Evolutionary conservation across 2,888 invertebrate species (phyloP).

Genomic region (Glyphotaelius pellucidus): DNA sequence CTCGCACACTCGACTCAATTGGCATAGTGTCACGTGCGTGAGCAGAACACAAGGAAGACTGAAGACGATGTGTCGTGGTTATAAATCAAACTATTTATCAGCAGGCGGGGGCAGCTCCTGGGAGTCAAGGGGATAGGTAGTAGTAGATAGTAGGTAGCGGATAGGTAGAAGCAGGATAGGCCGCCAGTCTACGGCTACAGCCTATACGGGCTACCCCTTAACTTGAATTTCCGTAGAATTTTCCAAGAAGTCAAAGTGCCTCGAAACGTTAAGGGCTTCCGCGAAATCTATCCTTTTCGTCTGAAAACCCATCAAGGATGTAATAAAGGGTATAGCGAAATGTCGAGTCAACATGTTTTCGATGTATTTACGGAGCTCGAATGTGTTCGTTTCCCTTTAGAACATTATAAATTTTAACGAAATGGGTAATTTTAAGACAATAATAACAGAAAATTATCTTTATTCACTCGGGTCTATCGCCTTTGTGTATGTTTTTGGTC

Average conservation of each 20-base stretch:
- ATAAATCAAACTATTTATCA: constrained; percentile 61
- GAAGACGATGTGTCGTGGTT: constrained; percentile 52
- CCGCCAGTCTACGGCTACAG: background rate
- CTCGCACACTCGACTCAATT: constrained; percentile 55
- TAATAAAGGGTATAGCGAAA: background rate
- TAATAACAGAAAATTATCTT: too few species aligned
- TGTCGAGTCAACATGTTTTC: background rate
- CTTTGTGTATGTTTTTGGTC: too few species aligned
- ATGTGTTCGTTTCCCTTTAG: background rate
- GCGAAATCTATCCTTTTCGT: background rate
- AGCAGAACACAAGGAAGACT: constrained; percentile 55
- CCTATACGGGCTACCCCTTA: background rate
- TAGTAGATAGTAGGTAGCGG: too few species aligned
- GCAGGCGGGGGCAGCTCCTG: constrained; percentile 8
- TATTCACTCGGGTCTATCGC: too few species aligned
- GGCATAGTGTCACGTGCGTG: constrained; percentile 58
- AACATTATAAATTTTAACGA: background rate
- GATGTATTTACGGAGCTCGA: background rate
- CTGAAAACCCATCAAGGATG: background rate
- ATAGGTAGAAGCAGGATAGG: background rate
- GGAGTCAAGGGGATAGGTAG: constrained; percentile 6
- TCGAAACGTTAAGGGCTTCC: background rate
- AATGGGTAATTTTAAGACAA: too few species aligned
- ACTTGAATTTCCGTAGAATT: constrained; percentile 14
- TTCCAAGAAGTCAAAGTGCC: background rate